Evolutionary conservation across 2,113 vertebrate species (phyloP).

Genomic region (Prionailurus bengalensis): DNA sequence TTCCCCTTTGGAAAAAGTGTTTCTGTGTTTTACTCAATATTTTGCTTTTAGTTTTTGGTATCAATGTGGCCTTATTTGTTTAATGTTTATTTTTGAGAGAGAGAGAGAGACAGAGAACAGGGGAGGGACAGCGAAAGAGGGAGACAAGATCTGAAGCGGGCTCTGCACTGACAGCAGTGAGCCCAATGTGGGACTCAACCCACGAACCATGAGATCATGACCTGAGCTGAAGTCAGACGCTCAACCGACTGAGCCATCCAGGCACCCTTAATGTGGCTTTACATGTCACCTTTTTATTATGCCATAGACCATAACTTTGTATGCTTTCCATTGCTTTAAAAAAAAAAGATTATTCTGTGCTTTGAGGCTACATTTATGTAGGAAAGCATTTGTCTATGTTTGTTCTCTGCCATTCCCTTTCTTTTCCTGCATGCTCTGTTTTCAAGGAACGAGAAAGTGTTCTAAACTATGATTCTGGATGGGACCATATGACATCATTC

Average conservation of each 20-base stretch:
- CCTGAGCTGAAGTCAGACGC: too few relatives aligned
- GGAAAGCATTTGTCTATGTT: slow-evolving; percentile 8
- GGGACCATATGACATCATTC: background rate
- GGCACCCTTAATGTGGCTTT: background rate
- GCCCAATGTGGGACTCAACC: too few relatives aligned
- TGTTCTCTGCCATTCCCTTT: slow-evolving; percentile 26
- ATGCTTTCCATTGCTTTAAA: slow-evolving; percentile 7
- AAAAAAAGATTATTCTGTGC: background rate
- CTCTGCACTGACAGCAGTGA: too few relatives aligned
- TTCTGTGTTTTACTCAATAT: slow-evolving; percentile 18
- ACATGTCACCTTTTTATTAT: slow-evolving; percentile 38
- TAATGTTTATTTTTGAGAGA: too few relatives aligned
- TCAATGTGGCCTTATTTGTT: background rate
- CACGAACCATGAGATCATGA: too few relatives aligned
- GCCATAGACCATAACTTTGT: background rate
- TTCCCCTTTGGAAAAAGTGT: background rate
- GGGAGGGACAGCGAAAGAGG: too few relatives aligned
- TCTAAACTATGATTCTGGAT: slow-evolving; percentile 37
- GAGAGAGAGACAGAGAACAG: too few relatives aligned
- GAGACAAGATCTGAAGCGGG: too few relatives aligned
- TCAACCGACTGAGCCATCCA: too few relatives aligned
- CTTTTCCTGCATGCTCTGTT: slow-evolving; percentile 28
- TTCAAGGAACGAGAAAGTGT: slow-evolving; percentile 56
- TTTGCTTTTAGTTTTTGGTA: slow-evolving; percentile 47
- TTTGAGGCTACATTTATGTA: slow-evolving; percentile 40